phyloP scores from a whole-genome alignment of 2,113 vertebrate genomes.

The Spheniscus mendiculus region DNA sequence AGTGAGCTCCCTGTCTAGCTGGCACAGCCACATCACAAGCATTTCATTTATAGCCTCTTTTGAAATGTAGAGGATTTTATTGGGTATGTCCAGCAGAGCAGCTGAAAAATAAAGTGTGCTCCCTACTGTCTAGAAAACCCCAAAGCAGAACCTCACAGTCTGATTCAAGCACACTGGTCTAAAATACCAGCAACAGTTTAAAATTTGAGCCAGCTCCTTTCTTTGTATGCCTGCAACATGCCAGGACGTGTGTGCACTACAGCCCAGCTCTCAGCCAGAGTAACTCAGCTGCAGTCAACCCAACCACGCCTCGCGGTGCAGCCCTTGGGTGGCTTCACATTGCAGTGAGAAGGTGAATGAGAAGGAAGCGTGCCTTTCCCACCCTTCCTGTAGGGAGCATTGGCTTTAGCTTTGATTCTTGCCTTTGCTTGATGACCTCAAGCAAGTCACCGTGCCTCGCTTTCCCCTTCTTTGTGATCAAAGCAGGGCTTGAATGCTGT shows the following conservation, averaged over 20 bases:
- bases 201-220: not conserved
- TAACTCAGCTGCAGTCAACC: not conserved
- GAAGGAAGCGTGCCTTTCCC: not conserved
- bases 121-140: constrained; percentile 29
- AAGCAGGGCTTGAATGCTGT: not conserved
- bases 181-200: not conserved
- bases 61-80: constrained; percentile 13
- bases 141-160: not conserved
- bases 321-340: not conserved
- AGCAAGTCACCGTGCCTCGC: fast-evolving
- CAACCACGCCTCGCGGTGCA: not conserved
- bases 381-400: not conserved
- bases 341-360: not conserved
- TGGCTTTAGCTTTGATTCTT: not conserved
- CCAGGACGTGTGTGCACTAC: not conserved
- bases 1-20: not conserved
- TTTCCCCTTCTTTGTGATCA: not conserved
- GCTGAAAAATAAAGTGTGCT: constrained; percentile 50
- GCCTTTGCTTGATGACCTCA: not conserved
- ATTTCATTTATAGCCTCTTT: constrained; percentile 10
- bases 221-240: not conserved
- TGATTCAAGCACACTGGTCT: not conserved
- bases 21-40: not conserved
- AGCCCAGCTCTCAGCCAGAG: not conserved
- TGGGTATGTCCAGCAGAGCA: not conserved